Conservation (phyloP, 2,888 invertebrate genomes). For the Stomorhina lunata region DNA sequence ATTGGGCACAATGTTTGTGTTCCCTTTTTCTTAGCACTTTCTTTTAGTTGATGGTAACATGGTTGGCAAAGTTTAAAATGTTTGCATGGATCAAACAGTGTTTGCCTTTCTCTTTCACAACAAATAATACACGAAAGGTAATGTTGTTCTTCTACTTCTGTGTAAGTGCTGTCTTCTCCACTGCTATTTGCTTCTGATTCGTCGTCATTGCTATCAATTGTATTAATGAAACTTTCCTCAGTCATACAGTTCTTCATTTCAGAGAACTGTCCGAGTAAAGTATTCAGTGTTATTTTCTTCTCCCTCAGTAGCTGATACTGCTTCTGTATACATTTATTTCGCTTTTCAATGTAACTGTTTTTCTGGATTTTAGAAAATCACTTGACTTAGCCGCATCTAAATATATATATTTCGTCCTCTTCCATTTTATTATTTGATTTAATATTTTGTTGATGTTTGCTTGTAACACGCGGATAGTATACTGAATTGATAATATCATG, state of each 20-base stretch:
- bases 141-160: conserved; percentile 26
- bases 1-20: conserved; percentile 22
- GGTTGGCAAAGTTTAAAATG: conserved; percentile 45
- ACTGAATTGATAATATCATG: conserved; percentile 17
- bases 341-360: conserved; percentile 27
- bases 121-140: conserved; percentile 35
- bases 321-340: conserved; percentile 21
- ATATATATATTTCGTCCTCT: not conserved
- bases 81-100: conserved; percentile 42
- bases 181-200: conserved; percentile 44
- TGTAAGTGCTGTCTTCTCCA: conserved; percentile 34
- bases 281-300: conserved; percentile 53
- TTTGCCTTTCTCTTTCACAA: conserved; percentile 29
- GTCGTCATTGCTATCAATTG: conserved; percentile 51
- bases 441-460: conserved; percentile 14
- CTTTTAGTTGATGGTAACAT: conserved; percentile 6
- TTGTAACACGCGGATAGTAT: conserved; percentile 17
- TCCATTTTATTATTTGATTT: conserved; percentile 16
- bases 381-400: not conserved
- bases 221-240: conserved; percentile 51
- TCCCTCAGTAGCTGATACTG: conserved; percentile 31
- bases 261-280: conserved; percentile 50
- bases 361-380: conserved; percentile 13
- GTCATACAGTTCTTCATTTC: conserved; percentile 54
- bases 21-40: conserved; percentile 4